phyloP scores from a whole-genome alignment of 2,888 invertebrate genomes.

The Siphonodentalium dalli region DNA sequence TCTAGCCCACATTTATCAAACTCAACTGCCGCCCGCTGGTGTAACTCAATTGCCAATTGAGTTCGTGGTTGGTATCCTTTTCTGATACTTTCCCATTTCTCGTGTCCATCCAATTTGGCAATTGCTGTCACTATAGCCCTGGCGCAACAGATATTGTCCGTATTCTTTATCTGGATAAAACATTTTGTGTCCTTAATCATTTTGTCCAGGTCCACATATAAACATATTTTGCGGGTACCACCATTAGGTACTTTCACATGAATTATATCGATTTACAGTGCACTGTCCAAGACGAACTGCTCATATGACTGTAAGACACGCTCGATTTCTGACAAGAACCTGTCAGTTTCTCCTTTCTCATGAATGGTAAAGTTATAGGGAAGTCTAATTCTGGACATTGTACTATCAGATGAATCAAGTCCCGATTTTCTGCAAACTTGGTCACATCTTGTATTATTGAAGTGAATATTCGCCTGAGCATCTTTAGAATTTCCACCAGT shows the following conservation, averaged over 20 bases:
- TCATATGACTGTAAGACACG: constrained; percentile 5
- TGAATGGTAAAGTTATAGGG: too few relatives aligned
- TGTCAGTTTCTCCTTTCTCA: too few relatives aligned
- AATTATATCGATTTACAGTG: background rate
- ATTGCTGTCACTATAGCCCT: constrained; percentile 2
- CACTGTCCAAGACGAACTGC: background rate
- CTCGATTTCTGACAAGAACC: constrained; percentile 1
- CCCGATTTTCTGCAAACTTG: too few relatives aligned
- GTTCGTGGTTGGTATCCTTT: too few relatives aligned
- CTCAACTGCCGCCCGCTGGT: too few relatives aligned
- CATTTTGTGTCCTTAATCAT: background rate
- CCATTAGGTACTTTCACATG: background rate
- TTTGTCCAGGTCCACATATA: background rate
- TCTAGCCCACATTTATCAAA: too few relatives aligned
- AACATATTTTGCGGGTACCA: background rate
- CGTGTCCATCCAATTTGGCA: background rate
- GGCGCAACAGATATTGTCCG: constrained; percentile 1
- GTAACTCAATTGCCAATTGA: too few relatives aligned
- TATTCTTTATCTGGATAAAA: background rate
- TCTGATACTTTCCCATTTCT: background rate
- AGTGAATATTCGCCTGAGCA: too few relatives aligned
- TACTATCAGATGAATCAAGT: too few relatives aligned
- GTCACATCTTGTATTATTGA: too few relatives aligned
- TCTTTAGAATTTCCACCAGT: too few relatives aligned
- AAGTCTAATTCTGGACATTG: too few relatives aligned